Base-by-base conservation (phyloP, 2,888 invertebrate species). In the Therioaphis trifolii region DNA sequence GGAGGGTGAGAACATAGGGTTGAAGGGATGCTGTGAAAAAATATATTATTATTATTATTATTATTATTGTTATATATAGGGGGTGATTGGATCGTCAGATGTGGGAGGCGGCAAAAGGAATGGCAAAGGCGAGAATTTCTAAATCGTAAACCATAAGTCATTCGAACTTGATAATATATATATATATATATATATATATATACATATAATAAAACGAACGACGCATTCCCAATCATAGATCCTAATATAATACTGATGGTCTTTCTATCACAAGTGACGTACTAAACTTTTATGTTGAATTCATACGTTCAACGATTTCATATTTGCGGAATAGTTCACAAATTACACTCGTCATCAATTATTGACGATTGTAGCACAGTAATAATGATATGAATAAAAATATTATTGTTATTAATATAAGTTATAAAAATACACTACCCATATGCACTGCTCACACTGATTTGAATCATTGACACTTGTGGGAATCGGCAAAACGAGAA, bases 281-380 rank as follows among this genome's bases (percentile, higher is more conserved):
- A 71, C 61, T 80, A 71, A 80, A 80, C 80, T 71, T 80, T 80
- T 72, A 80, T 80, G 61, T 80, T 72, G 72, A 61, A 46, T 71
- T 80, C 7, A 43, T 61, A 75, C 61, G 21, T 43, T 46, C 46
- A 46, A 46, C 15, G 15, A 35, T 66, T 77, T 35, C 15, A 66
- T 49, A 49, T 49, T 77, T 66, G 49, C 21, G 5, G 18, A 75
- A 43, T 43, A n/a, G 14, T 63, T 76, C n/a, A 14, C 14, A 55
- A 24, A 46, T 29, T 61, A n/a, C n/a, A 29, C 29, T n/a, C 18
- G n/a, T 3, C 61, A 76, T 61, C 61, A n/a, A 63, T 63, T 61
- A 14, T 46, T 46, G 15, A 14, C 46, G 12, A 46, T 35, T 12
- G 12, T 46, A 46, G 12, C 15, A 24, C 11, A 58, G 12, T 55